Percentiles rank a stretch among this genome's conserved stretches.
Conservation (phyloP, 2,113 vertebrate species). For the Lophochroa leadbeateri region DNA sequence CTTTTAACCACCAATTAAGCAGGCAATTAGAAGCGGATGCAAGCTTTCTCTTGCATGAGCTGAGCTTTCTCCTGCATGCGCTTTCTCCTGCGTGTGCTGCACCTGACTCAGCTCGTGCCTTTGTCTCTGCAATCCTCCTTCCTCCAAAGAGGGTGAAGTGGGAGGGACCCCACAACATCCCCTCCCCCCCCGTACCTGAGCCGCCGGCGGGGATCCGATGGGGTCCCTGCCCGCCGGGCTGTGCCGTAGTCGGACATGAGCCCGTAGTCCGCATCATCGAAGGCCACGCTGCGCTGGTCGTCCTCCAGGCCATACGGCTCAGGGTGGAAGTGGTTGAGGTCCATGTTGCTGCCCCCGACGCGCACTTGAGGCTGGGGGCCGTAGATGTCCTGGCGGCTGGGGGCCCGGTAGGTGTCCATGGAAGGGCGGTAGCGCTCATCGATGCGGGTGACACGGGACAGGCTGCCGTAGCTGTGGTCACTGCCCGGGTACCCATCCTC, state of each 20-base stretch:
- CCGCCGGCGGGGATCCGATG: conserved; percentile 82
- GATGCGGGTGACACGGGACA: conserved; percentile 85
- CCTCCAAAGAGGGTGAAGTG: background rate
- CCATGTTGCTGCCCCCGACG: conserved; percentile 89
- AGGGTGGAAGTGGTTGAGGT: conserved; percentile 88
- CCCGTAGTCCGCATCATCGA: conserved; percentile 90
- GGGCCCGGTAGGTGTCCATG: conserved; percentile 86
- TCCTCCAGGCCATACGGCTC: conserved; percentile 92
- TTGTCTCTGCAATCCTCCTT: fast-evolving
- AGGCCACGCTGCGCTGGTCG: conserved; percentile 92
- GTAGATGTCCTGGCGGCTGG: conserved; percentile 88
- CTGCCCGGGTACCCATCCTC: conserved; percentile 82
- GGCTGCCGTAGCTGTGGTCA: conserved; percentile 84
- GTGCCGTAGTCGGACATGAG: conserved; percentile 89
- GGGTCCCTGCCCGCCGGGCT: conserved; percentile 79
- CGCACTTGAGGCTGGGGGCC: conserved; percentile 94
- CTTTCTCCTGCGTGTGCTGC: background rate
- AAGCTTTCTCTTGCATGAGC: background rate
- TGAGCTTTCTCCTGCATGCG: background rate
- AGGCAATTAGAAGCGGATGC: conserved; percentile 9
- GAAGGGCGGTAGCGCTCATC: conserved; percentile 88
- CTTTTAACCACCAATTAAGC: conserved; percentile 45
- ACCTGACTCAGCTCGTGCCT: background rate
- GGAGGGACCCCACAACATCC: background rate
- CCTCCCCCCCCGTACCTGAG: conserved; percentile 73